phyloP scores from a whole-genome alignment of 1,140 invertebrate genomes.

The Zaprionus taronus region DNA sequence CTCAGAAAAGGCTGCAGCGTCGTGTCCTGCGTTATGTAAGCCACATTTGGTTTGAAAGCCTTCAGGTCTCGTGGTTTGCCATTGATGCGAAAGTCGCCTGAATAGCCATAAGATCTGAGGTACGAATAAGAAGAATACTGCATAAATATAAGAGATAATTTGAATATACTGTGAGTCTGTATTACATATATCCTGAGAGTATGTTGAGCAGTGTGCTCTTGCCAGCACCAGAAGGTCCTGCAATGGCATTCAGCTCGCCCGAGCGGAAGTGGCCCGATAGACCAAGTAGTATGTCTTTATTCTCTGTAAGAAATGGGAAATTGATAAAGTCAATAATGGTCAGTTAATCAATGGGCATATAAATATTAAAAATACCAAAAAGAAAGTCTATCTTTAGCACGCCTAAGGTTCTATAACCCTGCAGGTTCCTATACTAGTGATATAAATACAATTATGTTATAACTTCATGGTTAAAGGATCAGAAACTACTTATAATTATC shows the following conservation, averaged over 20 bases:
- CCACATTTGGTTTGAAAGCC: slow-evolving; percentile 92
- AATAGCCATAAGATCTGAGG: slow-evolving; percentile 56
- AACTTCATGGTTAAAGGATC: no score
- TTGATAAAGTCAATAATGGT: slow-evolving; percentile 32
- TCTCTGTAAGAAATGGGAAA: slow-evolving; percentile 81
- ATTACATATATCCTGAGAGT: slow-evolving; percentile 89
- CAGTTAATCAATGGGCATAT: background rate
- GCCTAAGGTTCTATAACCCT: no score
- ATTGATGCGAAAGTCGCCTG: slow-evolving; percentile 88
- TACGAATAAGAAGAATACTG: background rate
- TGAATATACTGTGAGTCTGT: background rate
- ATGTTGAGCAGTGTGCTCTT: slow-evolving; percentile 93
- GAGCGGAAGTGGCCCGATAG: slow-evolving; percentile 86
- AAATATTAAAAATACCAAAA: background rate
- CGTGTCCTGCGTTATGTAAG: slow-evolving; percentile 97
- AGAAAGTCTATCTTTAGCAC: no score
- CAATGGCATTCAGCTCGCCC: slow-evolving; percentile 88
- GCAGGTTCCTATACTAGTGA: no score
- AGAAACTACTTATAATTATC: no score
- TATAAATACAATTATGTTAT: no score
- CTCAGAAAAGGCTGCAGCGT: slow-evolving; percentile 92
- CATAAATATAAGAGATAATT: background rate
- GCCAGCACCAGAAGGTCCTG: slow-evolving; percentile 94
- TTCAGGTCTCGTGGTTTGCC: slow-evolving; percentile 89
- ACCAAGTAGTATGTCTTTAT: slow-evolving; percentile 86